Conservation (phyloP, 1,140 invertebrate species). For the Bradynema listronoti region DNA sequence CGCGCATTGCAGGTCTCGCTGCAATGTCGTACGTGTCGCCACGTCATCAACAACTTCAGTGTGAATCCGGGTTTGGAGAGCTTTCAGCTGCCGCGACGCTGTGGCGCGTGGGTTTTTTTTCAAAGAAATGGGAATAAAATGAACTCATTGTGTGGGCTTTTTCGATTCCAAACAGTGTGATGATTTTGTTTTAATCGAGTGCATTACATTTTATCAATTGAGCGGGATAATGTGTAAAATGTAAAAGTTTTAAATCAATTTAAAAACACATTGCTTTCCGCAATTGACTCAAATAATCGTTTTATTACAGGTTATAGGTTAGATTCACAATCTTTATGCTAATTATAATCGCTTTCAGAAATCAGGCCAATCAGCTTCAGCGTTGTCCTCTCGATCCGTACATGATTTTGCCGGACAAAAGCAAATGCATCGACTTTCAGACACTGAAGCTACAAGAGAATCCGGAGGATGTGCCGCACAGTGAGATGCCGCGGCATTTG, state of each 20-base stretch:
- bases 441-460: slow-evolving; percentile 84
- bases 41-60: slow-evolving; percentile 76
- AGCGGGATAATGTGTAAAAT: too few species aligned
- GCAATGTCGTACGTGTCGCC: slow-evolving; percentile 87
- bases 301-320: too few species aligned
- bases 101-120: slow-evolving; percentile 70
- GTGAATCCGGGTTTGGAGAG: slow-evolving; percentile 93
- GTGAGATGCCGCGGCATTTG: slow-evolving; percentile 94
- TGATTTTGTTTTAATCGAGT: too few species aligned
- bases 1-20: slow-evolving; percentile 91
- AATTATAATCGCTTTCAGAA: slow-evolving; percentile 60
- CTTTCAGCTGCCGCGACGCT: slow-evolving; percentile 83
- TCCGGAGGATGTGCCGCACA: slow-evolving; percentile 90
- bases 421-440: slow-evolving; percentile 87
- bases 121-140: too few species aligned
- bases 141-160: too few species aligned
- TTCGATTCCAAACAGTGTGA: too few species aligned
- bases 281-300: not conserved
- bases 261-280: too few species aligned
- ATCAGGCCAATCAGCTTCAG: slow-evolving; percentile 72
- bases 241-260: too few species aligned
- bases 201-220: too few species aligned
- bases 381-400: slow-evolving; percentile 96
- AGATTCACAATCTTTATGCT: slow-evolving; percentile 3
- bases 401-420: slow-evolving; percentile 93